These are phyloP conservation scores for Drosophila parvula DNA, from an alignment of 1,140 invertebrate species.

Conservation along the genomic window DNA sequence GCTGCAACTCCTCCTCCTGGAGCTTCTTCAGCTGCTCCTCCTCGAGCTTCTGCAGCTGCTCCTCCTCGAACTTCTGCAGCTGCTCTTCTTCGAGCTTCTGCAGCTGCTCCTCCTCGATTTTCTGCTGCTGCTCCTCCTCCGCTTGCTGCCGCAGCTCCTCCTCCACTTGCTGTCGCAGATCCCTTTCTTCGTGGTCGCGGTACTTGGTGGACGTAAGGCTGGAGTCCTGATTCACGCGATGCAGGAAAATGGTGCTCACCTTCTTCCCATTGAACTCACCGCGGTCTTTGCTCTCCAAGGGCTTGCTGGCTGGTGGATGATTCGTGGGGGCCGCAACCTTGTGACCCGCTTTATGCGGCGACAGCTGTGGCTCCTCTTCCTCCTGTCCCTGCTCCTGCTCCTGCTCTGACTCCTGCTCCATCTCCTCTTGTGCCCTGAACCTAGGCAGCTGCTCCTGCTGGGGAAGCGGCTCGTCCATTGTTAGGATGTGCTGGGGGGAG, in stretches of 20 bases:
- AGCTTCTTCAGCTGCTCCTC: conserved; percentile 8
- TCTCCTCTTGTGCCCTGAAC: conserved; percentile 1
- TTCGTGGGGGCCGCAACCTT: conserved; percentile 14
- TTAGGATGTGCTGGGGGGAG: not conserved
- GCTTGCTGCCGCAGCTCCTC: conserved; percentile 4
- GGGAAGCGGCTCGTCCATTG: not conserved
- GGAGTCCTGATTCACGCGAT: conserved; percentile 67
- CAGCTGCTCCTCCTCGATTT: conserved; percentile 5
- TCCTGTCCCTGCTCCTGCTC: conserved; percentile 3
- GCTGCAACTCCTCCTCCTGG: not conserved
- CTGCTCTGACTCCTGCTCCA: not conserved
- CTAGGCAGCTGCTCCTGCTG: conserved; percentile 3
- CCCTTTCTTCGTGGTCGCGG: conserved; percentile 21
- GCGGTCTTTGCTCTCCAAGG: conserved; percentile 36
- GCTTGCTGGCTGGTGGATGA: conserved; percentile 10
- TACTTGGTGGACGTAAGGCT: conserved; percentile 36
- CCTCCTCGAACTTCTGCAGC: conserved; percentile 6
- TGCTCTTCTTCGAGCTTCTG: conserved; percentile 14
- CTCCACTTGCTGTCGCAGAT: conserved; percentile 8
- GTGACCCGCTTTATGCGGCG: conserved; percentile 3
- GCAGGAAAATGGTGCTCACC: conserved; percentile 63
- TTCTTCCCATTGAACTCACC: conserved; percentile 70
- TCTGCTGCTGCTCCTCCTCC: conserved; percentile 6
- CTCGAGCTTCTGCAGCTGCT: conserved; percentile 3
- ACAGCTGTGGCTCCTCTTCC: not conserved